Base-by-base conservation (phyloP, 2,797 vertebrate genomes). In the Catamblyrhynchus diadema region DNA sequence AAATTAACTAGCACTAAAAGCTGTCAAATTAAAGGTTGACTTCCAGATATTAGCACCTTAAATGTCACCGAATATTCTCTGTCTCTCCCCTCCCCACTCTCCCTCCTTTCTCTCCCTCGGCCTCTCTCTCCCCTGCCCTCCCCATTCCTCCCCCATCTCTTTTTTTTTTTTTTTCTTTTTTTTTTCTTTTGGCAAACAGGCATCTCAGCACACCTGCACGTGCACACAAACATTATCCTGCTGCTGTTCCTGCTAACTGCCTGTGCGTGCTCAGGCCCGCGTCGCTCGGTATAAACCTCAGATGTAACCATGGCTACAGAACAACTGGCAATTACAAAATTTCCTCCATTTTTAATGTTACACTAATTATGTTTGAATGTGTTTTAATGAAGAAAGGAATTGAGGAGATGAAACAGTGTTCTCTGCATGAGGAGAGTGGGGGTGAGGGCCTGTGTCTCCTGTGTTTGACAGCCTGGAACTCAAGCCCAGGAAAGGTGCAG, bases 11-110 rank as follows among this genome's bases (percentile, higher is more conserved):
- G 97, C 97, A 97, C 96, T 98, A 98, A 98, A 98, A 98, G 97
- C 97, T 98, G 97, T 98, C 97, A 98, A 98, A 98, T 98, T 98
- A 98, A 98, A 98, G 97, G 97, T 98, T 98, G 98, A 98, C 97
- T 98, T 98, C 95, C 94, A 96, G 97, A 98, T 98, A 98, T 98
- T 98, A 98, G 97, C 95, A 95, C 97, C 97, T 98, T 97, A 98
- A 98, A 98, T 98, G 97, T 98, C 96, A 98, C 97, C 21, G 96
- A 96, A 97, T 97, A 97, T 97, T 97, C 94, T 95, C 62, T 8
- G 1, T 95, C 82, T 96, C 85, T 85, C 86, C 67, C 70, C 79
- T 81, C 60, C 69, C 59, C 83, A 7, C 86, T 50, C 62, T 87
- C 81, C 82, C 77, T 65, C 53, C 72, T 60, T 78, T 71, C 51